Base-by-base conservation (phyloP, 2,888 invertebrate genomes). In the Schizotus pectinicornis region DNA sequence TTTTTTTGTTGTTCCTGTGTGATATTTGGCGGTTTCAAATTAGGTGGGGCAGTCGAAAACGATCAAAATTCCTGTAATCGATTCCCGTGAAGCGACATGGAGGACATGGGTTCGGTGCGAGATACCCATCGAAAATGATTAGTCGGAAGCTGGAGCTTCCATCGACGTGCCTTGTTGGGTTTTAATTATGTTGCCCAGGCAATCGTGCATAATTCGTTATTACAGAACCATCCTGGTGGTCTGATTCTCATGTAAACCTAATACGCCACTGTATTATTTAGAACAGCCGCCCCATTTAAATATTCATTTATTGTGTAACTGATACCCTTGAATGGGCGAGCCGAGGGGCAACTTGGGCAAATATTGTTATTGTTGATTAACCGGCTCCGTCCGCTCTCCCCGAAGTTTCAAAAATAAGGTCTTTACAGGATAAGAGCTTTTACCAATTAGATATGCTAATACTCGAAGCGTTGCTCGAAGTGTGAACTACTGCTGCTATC, bases 281-380 rank as follows among this genome's bases (percentile, higher is more conserved):
- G 35, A 51, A 13, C 42, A 36, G 46, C 43, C 31, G 12, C 51
- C 45, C 31, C 38, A 54, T 62, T 62, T 59, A 62, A 62, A 59
- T 62, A 62, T 62, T 59, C 57, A 62, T 59, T 62, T 57, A 60
- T 54, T 53, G 52, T 62, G 62, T 45, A 62, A 62, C 48, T 50
- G 62, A 62, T 62, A 62, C 45, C 34, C 30, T 51, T 62, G 62
- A 60, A 56, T 22, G 46, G 37, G 53, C 33, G 53, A 22, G 31
- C 43, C 22, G 43, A 38, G 14, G 39, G 34, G 41, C 39, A 50
- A 13, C 22, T 50, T 22, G 3, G 22, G 22, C 22, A 22, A 22
- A 22, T 22, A 22, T 22, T 22, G 22, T 22, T 22, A 22, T 22
- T 22, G 22, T 22, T 22, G 22, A 22, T 22, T 22, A 22, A 22